Conservation (phyloP, 2,888 invertebrate genomes). For the Palloptera scutellata region DNA sequence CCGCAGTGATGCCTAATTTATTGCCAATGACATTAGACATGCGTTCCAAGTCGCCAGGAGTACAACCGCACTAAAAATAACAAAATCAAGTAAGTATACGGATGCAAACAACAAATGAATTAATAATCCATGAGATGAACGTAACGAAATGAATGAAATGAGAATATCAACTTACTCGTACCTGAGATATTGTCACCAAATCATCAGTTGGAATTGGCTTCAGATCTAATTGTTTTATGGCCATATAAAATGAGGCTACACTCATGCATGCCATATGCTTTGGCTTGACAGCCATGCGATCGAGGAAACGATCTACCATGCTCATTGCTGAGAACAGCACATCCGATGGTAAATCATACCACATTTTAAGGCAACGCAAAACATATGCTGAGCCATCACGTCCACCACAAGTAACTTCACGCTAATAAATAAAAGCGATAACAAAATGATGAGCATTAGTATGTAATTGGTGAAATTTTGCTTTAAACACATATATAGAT, state of each 20-base stretch:
- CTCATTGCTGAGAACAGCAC: conserved; percentile 81
- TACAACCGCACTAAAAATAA: conserved; percentile 78
- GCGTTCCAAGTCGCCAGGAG: conserved; percentile 82
- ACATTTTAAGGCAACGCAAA: conserved; percentile 81
- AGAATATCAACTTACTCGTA: conserved; percentile 37
- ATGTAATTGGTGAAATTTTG: not conserved
- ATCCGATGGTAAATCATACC: conserved; percentile 83
- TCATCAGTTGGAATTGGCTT: conserved; percentile 72
- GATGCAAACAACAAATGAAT: not conserved
- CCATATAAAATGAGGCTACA: conserved; percentile 85
- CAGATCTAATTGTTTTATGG: conserved; percentile 73
- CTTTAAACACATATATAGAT: not conserved
- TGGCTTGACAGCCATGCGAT: conserved; percentile 81
- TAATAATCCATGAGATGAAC: not conserved
- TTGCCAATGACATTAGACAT: conserved; percentile 84
- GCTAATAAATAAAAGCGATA: conserved; percentile 43
- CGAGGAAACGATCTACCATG: conserved; percentile 82
- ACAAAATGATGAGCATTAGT: not conserved
- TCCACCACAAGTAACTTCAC: conserved; percentile 78
- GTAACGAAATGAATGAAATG: not conserved
- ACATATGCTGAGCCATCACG: conserved; percentile 84
- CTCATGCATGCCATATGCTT: conserved; percentile 90
- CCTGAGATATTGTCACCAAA: conserved; percentile 69
- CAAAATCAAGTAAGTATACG: not conserved
- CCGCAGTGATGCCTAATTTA: conserved; percentile 75